These are phyloP conservation scores for Coreoperca whiteheadi DNA, from an alignment of 2,113 vertebrate species.

Conservation along the genomic window DNA sequence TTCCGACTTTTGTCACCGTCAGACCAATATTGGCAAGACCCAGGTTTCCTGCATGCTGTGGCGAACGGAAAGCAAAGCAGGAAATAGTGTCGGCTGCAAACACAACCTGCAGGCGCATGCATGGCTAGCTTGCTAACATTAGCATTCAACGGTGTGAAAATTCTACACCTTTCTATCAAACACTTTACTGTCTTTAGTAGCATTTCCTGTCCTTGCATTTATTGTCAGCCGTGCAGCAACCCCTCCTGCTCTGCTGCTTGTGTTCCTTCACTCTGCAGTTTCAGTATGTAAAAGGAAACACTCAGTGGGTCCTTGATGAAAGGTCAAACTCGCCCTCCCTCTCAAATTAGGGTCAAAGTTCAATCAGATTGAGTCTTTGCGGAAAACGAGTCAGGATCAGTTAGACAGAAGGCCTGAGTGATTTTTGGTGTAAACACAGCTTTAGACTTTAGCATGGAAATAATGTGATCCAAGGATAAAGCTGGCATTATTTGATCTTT, in stretches of 20 bases:
- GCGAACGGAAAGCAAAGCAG: conserved; percentile 21
- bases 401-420: background rate
- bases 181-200: background rate
- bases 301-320: background rate
- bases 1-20: background rate
- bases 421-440: background rate
- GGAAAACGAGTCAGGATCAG: background rate
- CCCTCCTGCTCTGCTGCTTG: background rate
- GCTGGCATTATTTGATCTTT: background rate
- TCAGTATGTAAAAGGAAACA: background rate
- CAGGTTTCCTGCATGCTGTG: background rate
- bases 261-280: background rate
- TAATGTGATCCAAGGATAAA: background rate
- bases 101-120: conserved; percentile 1
- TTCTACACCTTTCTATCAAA: background rate
- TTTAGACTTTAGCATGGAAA: background rate
- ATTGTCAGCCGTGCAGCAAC: background rate
- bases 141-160: background rate
- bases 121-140: background rate
- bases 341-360: background rate
- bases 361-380: background rate
- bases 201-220: background rate
- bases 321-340: background rate
- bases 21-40: background rate
- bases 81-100: conserved; percentile 44